Conservation (phyloP, 2,888 invertebrate genomes). For the Anaspis maculata region DNA sequence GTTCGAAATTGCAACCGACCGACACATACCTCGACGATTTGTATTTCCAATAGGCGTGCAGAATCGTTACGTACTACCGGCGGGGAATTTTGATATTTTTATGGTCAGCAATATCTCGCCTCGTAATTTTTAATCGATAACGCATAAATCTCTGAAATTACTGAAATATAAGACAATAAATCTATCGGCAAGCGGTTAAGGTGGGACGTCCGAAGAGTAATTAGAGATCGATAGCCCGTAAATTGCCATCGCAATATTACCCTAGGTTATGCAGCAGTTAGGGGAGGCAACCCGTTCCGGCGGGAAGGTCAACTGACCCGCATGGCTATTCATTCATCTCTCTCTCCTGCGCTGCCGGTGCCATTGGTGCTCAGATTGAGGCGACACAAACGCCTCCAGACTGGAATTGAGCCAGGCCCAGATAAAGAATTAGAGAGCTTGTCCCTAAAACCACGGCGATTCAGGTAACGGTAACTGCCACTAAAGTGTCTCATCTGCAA, state of each 20-base stretch:
- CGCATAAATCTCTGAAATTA: conserved; percentile 13
- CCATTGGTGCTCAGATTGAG: conserved; percentile 15
- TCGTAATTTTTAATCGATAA: conserved; percentile 12
- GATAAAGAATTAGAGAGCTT: conserved; percentile 34
- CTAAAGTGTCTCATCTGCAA: conserved; percentile 41
- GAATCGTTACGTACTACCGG: no score
- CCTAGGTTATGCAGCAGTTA: conserved; percentile 18
- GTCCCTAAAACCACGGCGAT: conserved; percentile 31
- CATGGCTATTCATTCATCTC: conserved; percentile 14
- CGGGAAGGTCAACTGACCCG: conserved; percentile 16
- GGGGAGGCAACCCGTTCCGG: conserved; percentile 13
- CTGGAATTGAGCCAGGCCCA: conserved; percentile 21
- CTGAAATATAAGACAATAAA: conserved; percentile 13
- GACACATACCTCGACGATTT: no score
- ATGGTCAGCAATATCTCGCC: no score
- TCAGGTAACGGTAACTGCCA: conserved; percentile 38
- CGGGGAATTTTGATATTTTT: no score
- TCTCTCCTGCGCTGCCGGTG: conserved; percentile 5
- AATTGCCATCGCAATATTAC: conserved; percentile 20
- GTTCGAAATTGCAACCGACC: no score
- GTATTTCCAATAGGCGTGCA: no score
- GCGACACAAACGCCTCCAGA: conserved; percentile 4
- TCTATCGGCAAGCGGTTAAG: conserved; percentile 7
- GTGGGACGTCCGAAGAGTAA: conserved; percentile 15
- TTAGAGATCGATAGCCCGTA: conserved; percentile 20